Conservation (phyloP, 2,113 vertebrate species). For the Callorhinus ursinus region DNA sequence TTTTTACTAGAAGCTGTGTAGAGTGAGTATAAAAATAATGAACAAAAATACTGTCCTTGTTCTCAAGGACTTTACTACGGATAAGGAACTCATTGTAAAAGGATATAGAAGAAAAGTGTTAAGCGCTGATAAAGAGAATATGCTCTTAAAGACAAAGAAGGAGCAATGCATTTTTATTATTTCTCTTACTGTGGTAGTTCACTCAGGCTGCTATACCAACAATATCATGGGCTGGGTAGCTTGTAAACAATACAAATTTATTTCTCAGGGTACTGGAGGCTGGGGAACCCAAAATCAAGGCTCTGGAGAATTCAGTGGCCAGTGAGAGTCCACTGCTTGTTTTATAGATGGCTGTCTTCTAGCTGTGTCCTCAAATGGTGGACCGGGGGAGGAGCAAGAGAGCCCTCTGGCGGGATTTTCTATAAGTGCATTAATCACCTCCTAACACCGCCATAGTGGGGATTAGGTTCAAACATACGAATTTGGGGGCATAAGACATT, state of each 20-base stretch:
- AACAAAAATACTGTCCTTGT: neutral
- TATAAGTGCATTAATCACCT: neutral
- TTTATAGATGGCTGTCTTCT: neutral
- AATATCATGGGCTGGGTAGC: neutral
- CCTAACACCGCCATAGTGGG: neutral
- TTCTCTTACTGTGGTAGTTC: neutral
- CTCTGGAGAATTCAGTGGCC: neutral
- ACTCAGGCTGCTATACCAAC: neutral
- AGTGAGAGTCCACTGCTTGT: too few species aligned
- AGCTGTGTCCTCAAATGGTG: neutral
- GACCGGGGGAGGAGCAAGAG: neutral
- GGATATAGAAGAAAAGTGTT: neutral
- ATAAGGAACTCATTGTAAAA: conserved; percentile 1
- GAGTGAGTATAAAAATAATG: neutral
- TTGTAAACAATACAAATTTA: neutral
- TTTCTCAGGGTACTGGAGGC: neutral
- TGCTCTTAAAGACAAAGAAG: neutral
- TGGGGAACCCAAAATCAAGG: neutral
- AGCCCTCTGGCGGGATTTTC: neutral
- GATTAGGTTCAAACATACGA: neutral
- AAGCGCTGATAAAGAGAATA: neutral
- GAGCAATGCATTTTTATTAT: neutral
- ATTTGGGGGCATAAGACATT: neutral
- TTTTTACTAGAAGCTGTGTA: neutral
- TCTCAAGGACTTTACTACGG: neutral